A percentile compares a stretch with the other conserved stretches of the same genome.
These are phyloP conservation scores for Phenganax subtilis DNA, from an alignment of 92 coral and sea anemone genomes.

Conservation along the genomic window DNA sequence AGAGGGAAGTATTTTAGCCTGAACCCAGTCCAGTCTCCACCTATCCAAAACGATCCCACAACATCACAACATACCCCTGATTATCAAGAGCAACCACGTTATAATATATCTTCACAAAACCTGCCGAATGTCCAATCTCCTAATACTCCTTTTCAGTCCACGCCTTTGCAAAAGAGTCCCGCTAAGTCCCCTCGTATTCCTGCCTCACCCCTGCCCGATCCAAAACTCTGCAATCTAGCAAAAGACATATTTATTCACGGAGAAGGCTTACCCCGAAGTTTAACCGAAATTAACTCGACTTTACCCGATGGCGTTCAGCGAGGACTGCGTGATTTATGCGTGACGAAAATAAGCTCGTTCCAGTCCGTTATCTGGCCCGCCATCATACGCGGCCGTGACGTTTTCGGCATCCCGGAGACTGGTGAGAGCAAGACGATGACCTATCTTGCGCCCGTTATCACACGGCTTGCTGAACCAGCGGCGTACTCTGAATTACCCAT, in stretches of 20 bases:
- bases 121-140: background rate
- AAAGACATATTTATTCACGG: conserved; percentile 52
- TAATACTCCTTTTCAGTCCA: background rate
- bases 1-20: background rate
- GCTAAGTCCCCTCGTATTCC: conserved; percentile 48
- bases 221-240: conserved; percentile 28
- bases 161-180: conserved; percentile 2
- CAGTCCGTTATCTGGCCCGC: conserved; percentile 92
- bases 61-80: conserved; percentile 14
- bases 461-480: conserved; percentile 57
- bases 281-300: conserved; percentile 48
- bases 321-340: conserved; percentile 39
- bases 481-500: conserved; percentile 65
- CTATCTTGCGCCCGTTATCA: conserved; percentile 71
- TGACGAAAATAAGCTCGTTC: conserved; percentile 55
- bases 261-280: conserved; percentile 49
- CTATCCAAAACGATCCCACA: background rate
- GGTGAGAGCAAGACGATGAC: conserved; percentile 51
- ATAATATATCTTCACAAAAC: background rate
- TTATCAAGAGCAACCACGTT: conserved; percentile 1
- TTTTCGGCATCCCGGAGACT: conserved; percentile 63
- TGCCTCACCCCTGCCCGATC: conserved; percentile 35
- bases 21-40: background rate
- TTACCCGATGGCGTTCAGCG: conserved; percentile 55
- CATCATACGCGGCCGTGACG: conserved; percentile 81